phyloP scores from a whole-genome alignment of 2,888 invertebrate species.

The Callosobruchus maculatus region DNA sequence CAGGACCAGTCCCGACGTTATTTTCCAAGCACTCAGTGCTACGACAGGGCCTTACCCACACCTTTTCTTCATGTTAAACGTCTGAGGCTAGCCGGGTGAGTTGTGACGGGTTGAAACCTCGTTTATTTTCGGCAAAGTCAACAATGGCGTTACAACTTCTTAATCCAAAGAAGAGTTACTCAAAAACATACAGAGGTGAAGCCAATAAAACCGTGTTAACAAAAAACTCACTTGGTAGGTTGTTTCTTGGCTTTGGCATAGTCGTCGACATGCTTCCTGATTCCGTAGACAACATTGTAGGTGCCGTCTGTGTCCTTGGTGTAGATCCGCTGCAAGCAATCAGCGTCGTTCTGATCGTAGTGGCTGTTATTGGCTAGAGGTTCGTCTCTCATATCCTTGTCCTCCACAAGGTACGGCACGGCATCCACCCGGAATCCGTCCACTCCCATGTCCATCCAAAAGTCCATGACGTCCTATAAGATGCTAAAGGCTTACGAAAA shows the following conservation, averaged over 20 bases:
- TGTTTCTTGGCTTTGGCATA: conserved; percentile 37
- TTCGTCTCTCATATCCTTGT: conserved; percentile 45
- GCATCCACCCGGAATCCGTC: conserved; percentile 86
- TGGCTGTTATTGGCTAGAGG: conserved; percentile 37
- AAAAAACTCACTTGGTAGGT: conserved; percentile 18
- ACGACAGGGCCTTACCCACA: too few relatives aligned
- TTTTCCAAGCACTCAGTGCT: too few relatives aligned
- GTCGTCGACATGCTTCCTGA: conserved; percentile 61
- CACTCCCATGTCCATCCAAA: conserved; percentile 80
- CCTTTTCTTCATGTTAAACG: too few relatives aligned
- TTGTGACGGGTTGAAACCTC: too few relatives aligned
- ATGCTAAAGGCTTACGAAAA: too few relatives aligned
- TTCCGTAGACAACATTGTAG: conserved; percentile 63
- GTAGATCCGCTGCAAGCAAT: conserved; percentile 60
- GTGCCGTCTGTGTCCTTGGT: conserved; percentile 59
- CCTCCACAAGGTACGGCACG: conserved; percentile 53
- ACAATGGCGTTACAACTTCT: too few relatives aligned
- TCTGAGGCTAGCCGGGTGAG: too few relatives aligned
- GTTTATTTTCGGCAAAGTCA: too few relatives aligned
- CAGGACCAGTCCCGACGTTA: too few relatives aligned
- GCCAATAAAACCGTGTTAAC: too few relatives aligned
- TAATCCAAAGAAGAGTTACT: too few relatives aligned
- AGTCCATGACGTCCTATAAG: conserved; percentile 61
- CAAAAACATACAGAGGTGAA: too few relatives aligned
- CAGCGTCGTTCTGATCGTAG: conserved; percentile 54